Conservation (phyloP, 2,888 invertebrate species). For the Nipponacmea schrenckii region DNA sequence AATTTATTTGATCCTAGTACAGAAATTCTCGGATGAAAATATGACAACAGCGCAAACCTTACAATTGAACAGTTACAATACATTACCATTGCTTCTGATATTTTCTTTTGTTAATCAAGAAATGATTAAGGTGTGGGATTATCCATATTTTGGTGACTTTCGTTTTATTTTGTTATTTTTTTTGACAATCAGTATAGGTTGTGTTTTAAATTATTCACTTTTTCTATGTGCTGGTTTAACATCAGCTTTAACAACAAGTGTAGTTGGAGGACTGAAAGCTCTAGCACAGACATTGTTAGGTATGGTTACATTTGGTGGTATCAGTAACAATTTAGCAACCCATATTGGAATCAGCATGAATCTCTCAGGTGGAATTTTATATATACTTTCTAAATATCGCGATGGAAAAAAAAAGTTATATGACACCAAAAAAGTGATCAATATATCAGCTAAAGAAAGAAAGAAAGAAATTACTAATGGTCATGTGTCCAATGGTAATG, state of each 20-base stretch:
- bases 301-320: slow-evolving; percentile 68
- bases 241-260: slow-evolving; percentile 69
- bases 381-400: slow-evolving; percentile 64
- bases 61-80: slow-evolving; percentile 67
- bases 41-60: slow-evolving; percentile 64
- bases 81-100: slow-evolving; percentile 62
- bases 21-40: slow-evolving; percentile 61
- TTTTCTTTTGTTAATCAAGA: slow-evolving; percentile 55
- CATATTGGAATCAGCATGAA: slow-evolving; percentile 67
- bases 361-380: slow-evolving; percentile 64
- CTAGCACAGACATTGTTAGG: slow-evolving; percentile 68
- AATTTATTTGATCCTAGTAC: slow-evolving; percentile 68
- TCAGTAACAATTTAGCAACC: slow-evolving; percentile 61
- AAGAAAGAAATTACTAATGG: slow-evolving; percentile 29
- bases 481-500: slow-evolving; percentile 7
- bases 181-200: slow-evolving; percentile 59
- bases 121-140: slow-evolving; percentile 33
- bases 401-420: slow-evolving; percentile 42
- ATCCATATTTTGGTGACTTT: slow-evolving; percentile 31
- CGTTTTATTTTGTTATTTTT: slow-evolving; percentile 60
- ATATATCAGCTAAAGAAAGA: slow-evolving; percentile 44
- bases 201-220: slow-evolving; percentile 68
- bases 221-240: slow-evolving; percentile 69
- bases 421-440: slow-evolving; percentile 48
- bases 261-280: slow-evolving; percentile 68